phyloP scores from a whole-genome alignment of 2,888 invertebrate genomes.

The Osmoderma eremita region DNA sequence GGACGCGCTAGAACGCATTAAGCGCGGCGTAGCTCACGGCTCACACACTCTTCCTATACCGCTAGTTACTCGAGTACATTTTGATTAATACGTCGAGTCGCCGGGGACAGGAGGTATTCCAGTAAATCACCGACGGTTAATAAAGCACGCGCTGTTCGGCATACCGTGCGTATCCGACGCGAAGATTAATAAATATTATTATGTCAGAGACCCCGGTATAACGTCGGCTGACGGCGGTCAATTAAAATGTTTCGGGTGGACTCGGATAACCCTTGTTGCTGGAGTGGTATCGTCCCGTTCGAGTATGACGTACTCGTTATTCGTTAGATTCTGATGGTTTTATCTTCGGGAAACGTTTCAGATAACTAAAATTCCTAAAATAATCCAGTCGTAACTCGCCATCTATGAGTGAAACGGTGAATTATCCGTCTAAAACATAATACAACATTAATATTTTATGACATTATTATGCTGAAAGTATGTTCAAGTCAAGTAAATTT shows the following conservation, averaged over 20 bases:
- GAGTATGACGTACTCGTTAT: no score
- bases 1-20: no score
- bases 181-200: conserved; percentile 54
- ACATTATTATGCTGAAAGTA: no score
- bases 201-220: conserved; percentile 50
- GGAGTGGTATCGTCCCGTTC: no score
- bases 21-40: background rate
- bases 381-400: no score
- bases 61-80: background rate
- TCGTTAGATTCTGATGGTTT: no score
- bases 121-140: conserved; percentile 43
- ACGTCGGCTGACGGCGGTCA: conserved; percentile 52
- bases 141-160: conserved; percentile 42
- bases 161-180: conserved; percentile 40
- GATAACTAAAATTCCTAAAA: no score
- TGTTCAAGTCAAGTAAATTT: no score
- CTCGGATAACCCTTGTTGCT: conserved; percentile 32
- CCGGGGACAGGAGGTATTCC: conserved; percentile 44
- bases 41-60: conserved; percentile 6
- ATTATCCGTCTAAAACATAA: no score
- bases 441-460: no score
- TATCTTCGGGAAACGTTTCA: no score
- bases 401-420: no score
- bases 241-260: conserved; percentile 45
- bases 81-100: conserved; percentile 44